phyloP scores from a whole-genome alignment of 2,797 vertebrate genomes.

The Mus minutoides region DNA sequence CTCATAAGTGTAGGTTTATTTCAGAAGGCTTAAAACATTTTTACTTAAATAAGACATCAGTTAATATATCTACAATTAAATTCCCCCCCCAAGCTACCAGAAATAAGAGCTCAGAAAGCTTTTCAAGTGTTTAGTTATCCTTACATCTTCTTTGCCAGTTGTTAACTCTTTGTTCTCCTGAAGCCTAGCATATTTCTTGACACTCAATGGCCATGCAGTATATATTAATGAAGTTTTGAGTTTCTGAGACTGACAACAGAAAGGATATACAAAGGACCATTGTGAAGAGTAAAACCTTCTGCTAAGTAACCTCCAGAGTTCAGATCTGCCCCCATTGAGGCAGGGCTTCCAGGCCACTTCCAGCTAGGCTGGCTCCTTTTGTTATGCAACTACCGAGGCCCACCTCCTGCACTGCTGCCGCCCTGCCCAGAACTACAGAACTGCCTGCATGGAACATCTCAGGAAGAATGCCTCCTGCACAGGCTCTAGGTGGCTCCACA shows the following conservation, averaged over 20 bases:
- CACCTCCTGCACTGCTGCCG: too few relatives aligned
- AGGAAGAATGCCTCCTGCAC: too few relatives aligned
- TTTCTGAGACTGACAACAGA: constrained; percentile 15
- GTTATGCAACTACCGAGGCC: too few relatives aligned
- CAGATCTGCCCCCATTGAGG: too few relatives aligned
- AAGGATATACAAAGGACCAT: background rate
- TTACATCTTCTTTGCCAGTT: background rate
- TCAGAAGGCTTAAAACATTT: constrained; percentile 19
- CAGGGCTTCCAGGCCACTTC: too few relatives aligned
- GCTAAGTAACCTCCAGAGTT: too few relatives aligned
- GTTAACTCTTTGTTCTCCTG: constrained; percentile 12
- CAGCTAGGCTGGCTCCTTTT: too few relatives aligned
- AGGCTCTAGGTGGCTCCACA: too few relatives aligned
- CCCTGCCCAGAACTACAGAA: too few relatives aligned
- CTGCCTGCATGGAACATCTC: too few relatives aligned
- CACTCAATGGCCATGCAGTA: constrained; percentile 8
- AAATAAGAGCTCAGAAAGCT: constrained; percentile 9
- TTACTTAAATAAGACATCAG: background rate
- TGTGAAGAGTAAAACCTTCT: background rate
- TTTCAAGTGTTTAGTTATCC: background rate
- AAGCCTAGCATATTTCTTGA: background rate
- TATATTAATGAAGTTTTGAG: constrained; percentile 9
- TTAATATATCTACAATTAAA: constrained; percentile 4
- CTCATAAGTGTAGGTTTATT: constrained; percentile 10
- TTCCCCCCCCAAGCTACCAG: background rate